phyloP scores from a whole-genome alignment of 2,797 vertebrate genomes.

The Pseudotriccus pelzelni region DNA sequence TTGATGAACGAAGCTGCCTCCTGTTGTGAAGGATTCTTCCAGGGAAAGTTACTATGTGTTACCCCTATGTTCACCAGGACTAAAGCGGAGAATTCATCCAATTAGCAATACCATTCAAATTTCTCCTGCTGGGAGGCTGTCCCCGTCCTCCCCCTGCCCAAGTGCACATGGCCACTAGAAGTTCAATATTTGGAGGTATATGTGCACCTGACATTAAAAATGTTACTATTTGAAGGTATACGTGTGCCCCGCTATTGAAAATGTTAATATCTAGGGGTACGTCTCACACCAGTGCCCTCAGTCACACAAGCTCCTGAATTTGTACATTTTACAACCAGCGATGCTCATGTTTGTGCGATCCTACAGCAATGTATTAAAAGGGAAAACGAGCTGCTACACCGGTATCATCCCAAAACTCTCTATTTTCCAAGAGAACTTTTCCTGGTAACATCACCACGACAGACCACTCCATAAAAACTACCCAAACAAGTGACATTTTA shows the following conservation, averaged over 20 bases:
- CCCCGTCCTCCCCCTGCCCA: not conserved
- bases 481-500: constrained; percentile 47
- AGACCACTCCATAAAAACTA: constrained; percentile 22
- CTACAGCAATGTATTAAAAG: not conserved
- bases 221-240: not conserved
- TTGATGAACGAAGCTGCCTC: not conserved
- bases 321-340: not conserved
- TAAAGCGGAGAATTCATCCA: not conserved
- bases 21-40: not conserved
- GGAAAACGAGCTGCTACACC: not conserved
- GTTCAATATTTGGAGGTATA: not conserved
- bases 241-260: not conserved
- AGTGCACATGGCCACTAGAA: not conserved
- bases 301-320: not conserved
- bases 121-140: not conserved
- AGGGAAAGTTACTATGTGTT: not conserved
- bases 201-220: not conserved
- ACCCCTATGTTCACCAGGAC: not conserved
- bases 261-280: fast-evolving
- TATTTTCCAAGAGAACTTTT: not conserved
- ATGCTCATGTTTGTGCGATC: not conserved
- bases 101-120: not conserved
- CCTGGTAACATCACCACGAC: not conserved
- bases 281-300: not conserved
- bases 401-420: not conserved